Conservation (phyloP, 2,113 vertebrate species). For the Arenaria interpres region DNA sequence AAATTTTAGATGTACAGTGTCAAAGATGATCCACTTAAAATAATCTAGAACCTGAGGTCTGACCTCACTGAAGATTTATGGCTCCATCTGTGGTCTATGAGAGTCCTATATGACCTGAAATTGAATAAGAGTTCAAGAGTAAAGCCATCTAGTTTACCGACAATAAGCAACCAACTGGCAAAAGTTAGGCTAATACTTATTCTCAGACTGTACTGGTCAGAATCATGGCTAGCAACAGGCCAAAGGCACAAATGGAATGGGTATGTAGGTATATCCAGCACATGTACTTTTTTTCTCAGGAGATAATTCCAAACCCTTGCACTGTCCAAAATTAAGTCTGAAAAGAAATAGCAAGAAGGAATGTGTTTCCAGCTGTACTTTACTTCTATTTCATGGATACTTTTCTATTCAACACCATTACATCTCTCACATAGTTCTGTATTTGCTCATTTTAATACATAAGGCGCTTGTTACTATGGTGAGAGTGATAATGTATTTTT, state of each 20-base stretch:
- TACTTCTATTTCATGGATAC: background rate
- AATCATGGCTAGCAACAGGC: background rate
- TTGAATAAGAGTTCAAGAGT: background rate
- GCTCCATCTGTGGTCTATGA: background rate
- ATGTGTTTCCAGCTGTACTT: background rate
- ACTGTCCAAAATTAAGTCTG: background rate
- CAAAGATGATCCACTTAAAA: background rate
- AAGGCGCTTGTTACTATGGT: background rate
- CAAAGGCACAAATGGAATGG: background rate
- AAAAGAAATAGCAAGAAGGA: background rate
- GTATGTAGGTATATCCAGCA: background rate
- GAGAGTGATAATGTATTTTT: background rate
- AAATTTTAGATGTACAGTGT: background rate
- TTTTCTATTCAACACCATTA: background rate
- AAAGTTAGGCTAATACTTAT: background rate
- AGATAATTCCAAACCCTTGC: background rate
- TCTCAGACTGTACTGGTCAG: background rate
- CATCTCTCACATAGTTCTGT: background rate
- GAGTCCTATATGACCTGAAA: accelerated
- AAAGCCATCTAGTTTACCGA: background rate
- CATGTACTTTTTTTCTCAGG: accelerated
- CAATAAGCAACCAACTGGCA: background rate
- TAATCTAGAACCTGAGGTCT: background rate
- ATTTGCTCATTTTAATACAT: background rate
- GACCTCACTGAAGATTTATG: background rate